phyloP scores from a whole-genome alignment of 2,888 invertebrate genomes.

The Slavum lentiscoides region DNA sequence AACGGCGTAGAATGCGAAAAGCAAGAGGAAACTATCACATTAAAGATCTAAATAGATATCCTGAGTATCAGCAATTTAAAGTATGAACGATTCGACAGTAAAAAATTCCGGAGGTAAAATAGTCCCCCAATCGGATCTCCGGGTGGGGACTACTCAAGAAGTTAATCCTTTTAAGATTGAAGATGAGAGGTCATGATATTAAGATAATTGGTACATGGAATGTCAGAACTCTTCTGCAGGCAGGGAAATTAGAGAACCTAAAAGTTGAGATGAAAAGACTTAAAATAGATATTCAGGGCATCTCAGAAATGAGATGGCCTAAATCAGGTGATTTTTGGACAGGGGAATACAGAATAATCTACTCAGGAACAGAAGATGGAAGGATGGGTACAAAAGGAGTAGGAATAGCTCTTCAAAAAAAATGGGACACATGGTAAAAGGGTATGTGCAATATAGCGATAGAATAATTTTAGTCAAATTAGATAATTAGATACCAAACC shows the following conservation, averaged over 20 bases:
- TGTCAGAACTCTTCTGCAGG: no score
- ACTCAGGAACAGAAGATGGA: no score
- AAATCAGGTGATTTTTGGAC: no score
- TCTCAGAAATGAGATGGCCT: no score
- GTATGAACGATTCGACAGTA: conserved; percentile 22
- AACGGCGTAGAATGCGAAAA: conserved; percentile 16
- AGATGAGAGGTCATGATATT: no score
- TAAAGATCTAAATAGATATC: conserved; percentile 31
- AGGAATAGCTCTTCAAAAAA: conserved; percentile 28
- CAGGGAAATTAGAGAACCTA: no score
- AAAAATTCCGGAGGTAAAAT: conserved; percentile 17
- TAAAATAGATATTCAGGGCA: no score
- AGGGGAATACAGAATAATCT: no score
- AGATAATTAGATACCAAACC: conserved; percentile 24
- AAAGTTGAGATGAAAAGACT: no score
- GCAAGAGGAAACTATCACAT: conserved; percentile 20
- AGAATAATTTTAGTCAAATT: conserved; percentile 47
- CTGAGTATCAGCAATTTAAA: conserved; percentile 18
- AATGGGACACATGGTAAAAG: conserved; percentile 28
- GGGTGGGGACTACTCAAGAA: neutral
- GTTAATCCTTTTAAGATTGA: no score
- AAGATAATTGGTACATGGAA: no score
- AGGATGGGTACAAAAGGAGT: no score
- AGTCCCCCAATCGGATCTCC: conserved; percentile 20
- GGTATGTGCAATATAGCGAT: conserved; percentile 34